Evolutionary conservation across 1,140 invertebrate genomes (phyloP), one percentile per base, ranked within the genome.

Genomic region (Liolophura sinensis): DNA sequence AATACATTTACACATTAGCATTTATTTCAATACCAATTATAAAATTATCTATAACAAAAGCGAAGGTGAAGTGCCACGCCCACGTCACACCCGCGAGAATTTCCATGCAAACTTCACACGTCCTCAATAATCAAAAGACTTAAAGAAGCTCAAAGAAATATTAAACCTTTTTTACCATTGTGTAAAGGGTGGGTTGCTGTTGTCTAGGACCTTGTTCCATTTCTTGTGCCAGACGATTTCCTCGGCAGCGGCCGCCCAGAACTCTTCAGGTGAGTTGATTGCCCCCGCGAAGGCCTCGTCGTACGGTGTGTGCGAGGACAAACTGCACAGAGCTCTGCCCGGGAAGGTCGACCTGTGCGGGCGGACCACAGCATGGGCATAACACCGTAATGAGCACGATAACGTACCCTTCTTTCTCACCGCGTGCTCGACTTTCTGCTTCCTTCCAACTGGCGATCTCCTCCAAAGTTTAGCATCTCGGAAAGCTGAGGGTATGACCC

Each of bases 181-280:
- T 14, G 93, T 93, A 73, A 94, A 95, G 1, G 94, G 93, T 24
- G 90, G 87, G 74, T 92, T 90, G 16, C 88, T 89, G 73, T 94
- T 89, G 74, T 97, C 94, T 61, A 97, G 73, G 6, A 97, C 92
- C 79, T 89, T 89, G 5, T 89, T 84, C 92, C 93, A 96, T 0
- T 91, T 90, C 57, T 82, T 93, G 20, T 88, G 88, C 95, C 95
- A 98, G 24, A 89, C 88, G 0, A 97, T 77, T 4, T 89, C 69
- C 46, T 85, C 81, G 0, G 89, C 93, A 15, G 92, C 87, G 73
- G 95, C 90, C 7, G 86, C 88, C 94, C 94, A 98, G 84, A 96
- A 97, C 51, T 90, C 89, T 75, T 93, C 92, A 0, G 93, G 93
- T 60, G 91, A 86, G 57, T 91, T 87, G 16, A 95, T 78, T 0